Conservation (phyloP, 1,140 invertebrate species). For the Macrosteles quadrilineatus region DNA sequence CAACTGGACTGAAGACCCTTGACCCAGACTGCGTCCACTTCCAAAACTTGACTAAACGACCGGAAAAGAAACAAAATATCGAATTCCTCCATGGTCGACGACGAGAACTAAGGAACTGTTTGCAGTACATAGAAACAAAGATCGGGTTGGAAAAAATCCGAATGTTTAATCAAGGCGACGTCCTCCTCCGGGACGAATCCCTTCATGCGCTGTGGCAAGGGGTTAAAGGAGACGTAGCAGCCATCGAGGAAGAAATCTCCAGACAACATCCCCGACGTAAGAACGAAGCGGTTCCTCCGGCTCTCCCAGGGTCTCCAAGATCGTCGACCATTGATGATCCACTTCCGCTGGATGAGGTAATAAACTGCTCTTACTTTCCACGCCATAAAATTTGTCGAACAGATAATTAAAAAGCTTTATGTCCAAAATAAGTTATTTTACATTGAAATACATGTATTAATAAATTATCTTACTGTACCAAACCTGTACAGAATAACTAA, state of each 20-base stretch:
- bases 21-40: background rate
- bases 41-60: too few relatives aligned
- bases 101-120: background rate
- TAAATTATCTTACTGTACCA: too few relatives aligned
- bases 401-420: too few relatives aligned
- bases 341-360: too few relatives aligned
- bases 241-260: background rate
- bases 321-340: background rate
- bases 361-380: background rate
- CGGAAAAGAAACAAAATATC: background rate
- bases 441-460: too few relatives aligned
- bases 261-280: background rate
- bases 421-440: too few relatives aligned
- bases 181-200: background rate
- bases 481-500: too few relatives aligned
- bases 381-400: too few relatives aligned
- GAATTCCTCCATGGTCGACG: background rate
- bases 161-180: background rate
- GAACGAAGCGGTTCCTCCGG: background rate
- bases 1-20: background rate
- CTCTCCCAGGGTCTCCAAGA: background rate
- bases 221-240: background rate
- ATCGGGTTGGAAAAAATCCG: background rate
- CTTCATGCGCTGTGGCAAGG: background rate
- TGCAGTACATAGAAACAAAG: constrained; percentile 1